Base-by-base conservation (phyloP, 2,797 vertebrate species). In the Girardinus metallicus region DNA sequence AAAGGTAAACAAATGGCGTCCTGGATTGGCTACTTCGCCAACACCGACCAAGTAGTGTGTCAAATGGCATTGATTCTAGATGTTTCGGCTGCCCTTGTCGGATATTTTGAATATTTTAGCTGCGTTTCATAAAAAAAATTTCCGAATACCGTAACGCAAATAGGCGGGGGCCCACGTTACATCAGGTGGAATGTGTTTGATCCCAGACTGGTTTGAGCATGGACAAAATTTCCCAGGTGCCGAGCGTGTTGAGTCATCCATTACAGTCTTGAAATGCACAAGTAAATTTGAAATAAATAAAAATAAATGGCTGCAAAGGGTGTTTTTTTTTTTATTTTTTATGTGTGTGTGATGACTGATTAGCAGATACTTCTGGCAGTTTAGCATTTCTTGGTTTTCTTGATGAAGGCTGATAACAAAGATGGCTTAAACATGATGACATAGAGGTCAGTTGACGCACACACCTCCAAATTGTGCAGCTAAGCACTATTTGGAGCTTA, bases 141-240 rank as follows among this genome's bases (percentile, higher is more conserved):
- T 12, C 1, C 11, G 4, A 13, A 13, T 29, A 29, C 3, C n/a
- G 0, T 31, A 62, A 15, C 6, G 5, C 12, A 3, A 34, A 15
- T 31, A 62, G 29, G 5, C 29, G 2, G 29, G 26, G 2, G 7
- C 9, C 60, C 7, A 34, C 31, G 1, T 64, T 34, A 64, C 4
- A 13, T 62, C 29, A 21, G 60, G 8, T 36, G 31, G 60, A 64
- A 7, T 18, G 62, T 39, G 18, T 39, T 21, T 1, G 16, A 21
- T 21, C 18, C 34, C 31, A 8, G 16, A 21, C 18, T 39, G 16
- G 18, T 39, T 66, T 39, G 18, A 39, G 18, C 16, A 23, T 66
- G 60, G 31, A 31, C 15, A 64, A 36, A 34, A 36, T 21, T 1
- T 21, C 9, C 60, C 60, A 9, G 18, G 31, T 39, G 34, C 29